Evolutionary conservation across 2,888 invertebrate species (phyloP).

Genomic region (Copidosoma aretas): DNA sequence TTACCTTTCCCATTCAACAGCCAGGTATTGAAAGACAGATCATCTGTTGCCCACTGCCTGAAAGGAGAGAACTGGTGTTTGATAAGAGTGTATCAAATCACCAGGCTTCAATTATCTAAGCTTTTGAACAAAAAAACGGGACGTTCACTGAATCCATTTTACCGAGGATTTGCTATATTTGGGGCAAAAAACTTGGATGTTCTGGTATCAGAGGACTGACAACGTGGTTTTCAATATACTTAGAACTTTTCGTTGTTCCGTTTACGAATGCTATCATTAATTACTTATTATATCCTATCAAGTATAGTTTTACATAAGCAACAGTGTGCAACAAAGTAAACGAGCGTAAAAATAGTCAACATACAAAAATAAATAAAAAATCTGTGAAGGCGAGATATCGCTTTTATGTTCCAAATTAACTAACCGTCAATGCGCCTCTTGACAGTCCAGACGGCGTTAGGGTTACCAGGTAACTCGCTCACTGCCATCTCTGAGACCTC

Average conservation of each 20-base stretch:
- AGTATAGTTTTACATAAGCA: no score
- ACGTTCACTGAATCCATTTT: neutral
- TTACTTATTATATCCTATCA: no score
- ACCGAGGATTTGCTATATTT: no score
- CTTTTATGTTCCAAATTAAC: constrained; percentile 49
- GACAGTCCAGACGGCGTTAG: constrained; percentile 99
- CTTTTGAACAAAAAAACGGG: constrained; percentile 11
- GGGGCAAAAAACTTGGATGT: no score
- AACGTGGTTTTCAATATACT: no score
- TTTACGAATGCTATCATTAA: no score
- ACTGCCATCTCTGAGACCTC: constrained; percentile 99
- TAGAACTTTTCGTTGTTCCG: no score
- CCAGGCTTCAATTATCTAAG: constrained; percentile 65
- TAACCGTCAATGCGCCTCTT: constrained; percentile 95
- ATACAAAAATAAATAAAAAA: neutral
- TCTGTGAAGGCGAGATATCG: neutral
- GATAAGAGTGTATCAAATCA: constrained; percentile 71
- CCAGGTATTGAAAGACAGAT: constrained; percentile 59
- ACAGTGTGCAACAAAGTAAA: no score
- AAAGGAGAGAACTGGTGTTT: constrained; percentile 94
- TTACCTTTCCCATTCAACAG: constrained; percentile 58
- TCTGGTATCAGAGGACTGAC: no score
- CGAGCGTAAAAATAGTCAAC: neutral
- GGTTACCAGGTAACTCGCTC: constrained; percentile 98
- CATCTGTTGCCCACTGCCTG: constrained; percentile 67